phyloP scores from a whole-genome alignment of 2,888 invertebrate genomes.

The Lamellibrachia satsuma region DNA sequence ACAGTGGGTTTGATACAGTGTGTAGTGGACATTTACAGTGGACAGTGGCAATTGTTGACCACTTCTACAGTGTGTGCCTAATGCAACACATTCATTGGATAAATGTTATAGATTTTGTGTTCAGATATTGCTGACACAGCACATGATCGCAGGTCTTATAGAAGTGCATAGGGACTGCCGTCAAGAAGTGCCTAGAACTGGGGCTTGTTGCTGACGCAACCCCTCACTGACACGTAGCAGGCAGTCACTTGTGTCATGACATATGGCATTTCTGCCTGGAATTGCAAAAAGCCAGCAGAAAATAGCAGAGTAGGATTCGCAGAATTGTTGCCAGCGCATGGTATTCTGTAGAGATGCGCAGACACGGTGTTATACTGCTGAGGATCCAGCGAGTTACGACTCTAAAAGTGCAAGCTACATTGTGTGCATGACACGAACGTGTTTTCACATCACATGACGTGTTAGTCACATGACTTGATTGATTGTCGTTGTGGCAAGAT shows the following conservation, averaged over 20 bases:
- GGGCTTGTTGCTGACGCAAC: not conserved
- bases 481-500: not conserved
- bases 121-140: not conserved
- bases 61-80: not conserved
- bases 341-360: not conserved
- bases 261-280: not conserved
- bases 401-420: not conserved
- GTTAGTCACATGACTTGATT: not conserved
- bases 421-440: not conserved
- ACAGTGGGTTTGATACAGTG: no score
- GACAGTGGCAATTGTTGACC: not conserved
- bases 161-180: not conserved
- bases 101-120: not conserved
- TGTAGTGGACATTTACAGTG: not conserved
- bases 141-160: not conserved
- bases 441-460: not conserved
- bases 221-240: not conserved
- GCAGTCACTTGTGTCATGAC: not conserved
- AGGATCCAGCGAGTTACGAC: not conserved
- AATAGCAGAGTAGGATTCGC: not conserved
- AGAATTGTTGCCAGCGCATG: not conserved
- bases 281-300: constrained; percentile 6
- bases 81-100: not conserved
- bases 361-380: not conserved
- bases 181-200: no score